Evolutionary conservation across 2,888 invertebrate genomes (phyloP).

Genomic region (Alcis repandata): DNA sequence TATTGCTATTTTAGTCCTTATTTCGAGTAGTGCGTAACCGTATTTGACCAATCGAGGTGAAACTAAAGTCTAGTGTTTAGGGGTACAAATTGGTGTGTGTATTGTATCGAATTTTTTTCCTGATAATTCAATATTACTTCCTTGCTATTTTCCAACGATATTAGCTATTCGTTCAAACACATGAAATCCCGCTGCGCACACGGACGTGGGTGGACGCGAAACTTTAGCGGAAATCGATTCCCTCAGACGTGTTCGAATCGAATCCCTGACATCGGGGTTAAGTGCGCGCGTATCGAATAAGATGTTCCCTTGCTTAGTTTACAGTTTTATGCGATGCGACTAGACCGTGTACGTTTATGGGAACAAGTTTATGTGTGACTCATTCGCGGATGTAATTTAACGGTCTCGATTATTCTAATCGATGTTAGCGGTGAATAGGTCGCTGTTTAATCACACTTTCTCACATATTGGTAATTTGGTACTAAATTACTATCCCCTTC

Average conservation of each 20-base stretch:
- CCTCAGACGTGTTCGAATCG: slow-evolving; percentile 67
- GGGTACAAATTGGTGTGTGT: background rate
- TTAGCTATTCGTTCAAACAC: slow-evolving; percentile 62
- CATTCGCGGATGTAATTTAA: slow-evolving; percentile 44
- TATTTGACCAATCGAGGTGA: background rate
- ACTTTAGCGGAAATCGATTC: slow-evolving; percentile 76
- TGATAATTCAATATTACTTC: background rate
- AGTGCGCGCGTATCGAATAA: slow-evolving; percentile 74
- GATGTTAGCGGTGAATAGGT: slow-evolving; percentile 42
- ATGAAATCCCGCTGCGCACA: slow-evolving; percentile 55
- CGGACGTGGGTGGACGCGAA: slow-evolving; percentile 73
- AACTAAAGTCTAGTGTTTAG: too few species aligned
- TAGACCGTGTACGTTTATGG: slow-evolving; percentile 29
- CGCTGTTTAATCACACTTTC: slow-evolving; percentile 27
- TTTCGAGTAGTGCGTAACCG: slow-evolving; percentile 2
- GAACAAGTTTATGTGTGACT: slow-evolving; percentile 43
- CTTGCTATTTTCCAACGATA: slow-evolving; percentile 35
- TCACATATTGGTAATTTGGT: slow-evolving; percentile 15
- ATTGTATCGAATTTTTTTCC: background rate
- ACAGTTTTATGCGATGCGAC: slow-evolving; percentile 35
- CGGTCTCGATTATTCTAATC: slow-evolving; percentile 46
- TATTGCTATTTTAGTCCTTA: slow-evolving; percentile 5
- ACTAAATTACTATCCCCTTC: slow-evolving; percentile 1
- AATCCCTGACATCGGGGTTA: slow-evolving; percentile 76
- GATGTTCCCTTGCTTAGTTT: slow-evolving; percentile 60